Percentiles rank a stretch among this genome's conserved stretches.
Conservation (phyloP, 2,797 vertebrate species). For the Heterohyrax brucei region DNA sequence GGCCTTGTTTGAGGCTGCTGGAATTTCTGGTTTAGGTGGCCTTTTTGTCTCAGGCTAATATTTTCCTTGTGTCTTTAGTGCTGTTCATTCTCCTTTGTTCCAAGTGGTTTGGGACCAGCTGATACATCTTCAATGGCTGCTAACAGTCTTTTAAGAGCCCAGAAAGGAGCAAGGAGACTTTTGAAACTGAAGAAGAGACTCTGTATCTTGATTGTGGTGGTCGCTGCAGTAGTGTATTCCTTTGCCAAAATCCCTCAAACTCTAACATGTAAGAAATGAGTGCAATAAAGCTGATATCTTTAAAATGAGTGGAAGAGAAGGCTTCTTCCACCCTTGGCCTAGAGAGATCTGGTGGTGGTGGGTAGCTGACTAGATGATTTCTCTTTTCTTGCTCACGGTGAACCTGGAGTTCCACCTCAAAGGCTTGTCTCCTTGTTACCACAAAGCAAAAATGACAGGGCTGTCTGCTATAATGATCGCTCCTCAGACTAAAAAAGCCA, state of each 20-base stretch:
- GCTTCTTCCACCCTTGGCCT: slow-evolving; percentile 19
- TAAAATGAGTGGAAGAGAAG: background rate
- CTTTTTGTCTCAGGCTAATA: no score
- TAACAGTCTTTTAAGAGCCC: no score
- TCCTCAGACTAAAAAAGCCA: slow-evolving; percentile 54
- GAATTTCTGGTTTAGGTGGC: no score
- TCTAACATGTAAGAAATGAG: background rate
- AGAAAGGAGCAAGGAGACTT: background rate
- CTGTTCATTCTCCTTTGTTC: no score
- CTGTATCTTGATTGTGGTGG: background rate
- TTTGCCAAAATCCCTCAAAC: slow-evolving; percentile 42
- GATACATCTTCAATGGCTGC: no score
- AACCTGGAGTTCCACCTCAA: slow-evolving; percentile 71
- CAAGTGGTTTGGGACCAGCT: no score
- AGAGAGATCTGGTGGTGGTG: background rate
- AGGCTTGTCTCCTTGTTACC: slow-evolving; percentile 61
- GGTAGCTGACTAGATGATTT: background rate
- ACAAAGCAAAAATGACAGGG: slow-evolving; percentile 75
- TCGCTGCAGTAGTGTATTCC: background rate
- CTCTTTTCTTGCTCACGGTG: slow-evolving; percentile 70
- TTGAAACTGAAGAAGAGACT: background rate
- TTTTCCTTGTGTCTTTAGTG: no score
- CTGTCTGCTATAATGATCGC: slow-evolving; percentile 55
- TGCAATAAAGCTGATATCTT: background rate
- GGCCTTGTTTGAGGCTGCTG: no score